Base-by-base conservation (phyloP, 1,140 invertebrate genomes). In the Saxidomus purpurata region DNA sequence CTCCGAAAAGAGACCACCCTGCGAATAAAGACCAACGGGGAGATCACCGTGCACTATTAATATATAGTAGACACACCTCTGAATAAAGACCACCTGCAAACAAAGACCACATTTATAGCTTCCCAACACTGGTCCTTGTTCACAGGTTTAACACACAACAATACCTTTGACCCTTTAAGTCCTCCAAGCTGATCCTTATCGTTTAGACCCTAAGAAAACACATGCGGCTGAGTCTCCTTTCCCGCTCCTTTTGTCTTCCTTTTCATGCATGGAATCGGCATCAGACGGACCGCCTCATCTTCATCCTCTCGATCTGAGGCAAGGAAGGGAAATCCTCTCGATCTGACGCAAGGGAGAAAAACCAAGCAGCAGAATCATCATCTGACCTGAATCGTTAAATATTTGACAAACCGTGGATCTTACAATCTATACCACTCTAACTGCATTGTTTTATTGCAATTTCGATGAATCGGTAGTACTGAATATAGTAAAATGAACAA, bases 181-280 rank as follows among this genome's bases (percentile, higher is more conserved):
- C 98, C 98, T 11, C 98, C 98, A 0, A 99, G 95, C 95, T 99
- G 99, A 95, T 99, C 98, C 96, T 99, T 99, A 94, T 99, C 98
- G 95, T 99, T 99, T 13, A 99, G 96, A 22, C 98, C 99, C 98
- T 98, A 99, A 0, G 99, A 98, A 94, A 98, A 98, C 0, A 99
- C 98, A 92, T 96, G 96, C 0, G 96, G 96, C 90, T 96, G 95
- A 36, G 95, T 94, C 55, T 95, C 95, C 87, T 95, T 95, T 34
- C 88, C 83, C 3, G 90, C 40, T 19, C 83, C 77, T 82, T 93
- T 94, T 4, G 83, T 36, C 88, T 94, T 94, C 85, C 91, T 92
- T 74, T 92, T 93, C 52, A 91, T 80, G 13, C 61, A 59, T 31
- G 82, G 59, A 34, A 84, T 89, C 22, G 90, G 47, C 43, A 87